Percentiles rank a stretch among this genome's conserved stretches.
Evolutionary conservation across 1,140 invertebrate genomes (phyloP).

Genomic region (Euura saliciscinereae): DNA sequence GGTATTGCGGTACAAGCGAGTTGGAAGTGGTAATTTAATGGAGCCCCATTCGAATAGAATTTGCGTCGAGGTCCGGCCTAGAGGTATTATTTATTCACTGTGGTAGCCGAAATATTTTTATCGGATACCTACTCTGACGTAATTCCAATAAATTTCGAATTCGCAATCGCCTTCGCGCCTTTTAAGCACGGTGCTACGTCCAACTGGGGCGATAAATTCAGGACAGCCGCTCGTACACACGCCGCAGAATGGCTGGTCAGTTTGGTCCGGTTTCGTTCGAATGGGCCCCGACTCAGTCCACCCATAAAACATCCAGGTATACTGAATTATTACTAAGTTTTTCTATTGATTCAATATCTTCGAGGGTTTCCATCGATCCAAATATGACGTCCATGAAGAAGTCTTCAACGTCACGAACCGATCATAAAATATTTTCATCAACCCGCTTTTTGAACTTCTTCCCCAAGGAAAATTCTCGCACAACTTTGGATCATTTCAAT

Average conservation of each 20-base stretch:
- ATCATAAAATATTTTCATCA: too few relatives aligned
- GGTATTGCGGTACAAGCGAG: neutral
- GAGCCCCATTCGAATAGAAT: neutral
- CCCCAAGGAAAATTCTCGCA: too few relatives aligned
- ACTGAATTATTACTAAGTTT: constrained; percentile 27
- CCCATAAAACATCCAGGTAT: constrained; percentile 22
- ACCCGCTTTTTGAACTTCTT: too few relatives aligned
- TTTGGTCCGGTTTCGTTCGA: constrained; percentile 21
- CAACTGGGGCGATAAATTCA: constrained; percentile 2
- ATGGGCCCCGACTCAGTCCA: constrained; percentile 1
- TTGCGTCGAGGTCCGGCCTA: neutral
- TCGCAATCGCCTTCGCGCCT: constrained; percentile 4
- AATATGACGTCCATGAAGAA: constrained; percentile 22
- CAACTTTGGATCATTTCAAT: too few relatives aligned
- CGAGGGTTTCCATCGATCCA: neutral
- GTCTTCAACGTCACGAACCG: too few relatives aligned
- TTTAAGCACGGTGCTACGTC: neutral
- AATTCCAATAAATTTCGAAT: neutral
- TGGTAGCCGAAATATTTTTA: neutral
- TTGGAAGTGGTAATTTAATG: neutral
- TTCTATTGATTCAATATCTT: constrained; percentile 27
- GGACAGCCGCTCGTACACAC: neutral
- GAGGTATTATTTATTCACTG: neutral
- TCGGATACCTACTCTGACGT: neutral
- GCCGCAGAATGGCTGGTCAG: neutral